phyloP scores from a whole-genome alignment of 1,140 invertebrate species.

The Eupeodes corollae region DNA sequence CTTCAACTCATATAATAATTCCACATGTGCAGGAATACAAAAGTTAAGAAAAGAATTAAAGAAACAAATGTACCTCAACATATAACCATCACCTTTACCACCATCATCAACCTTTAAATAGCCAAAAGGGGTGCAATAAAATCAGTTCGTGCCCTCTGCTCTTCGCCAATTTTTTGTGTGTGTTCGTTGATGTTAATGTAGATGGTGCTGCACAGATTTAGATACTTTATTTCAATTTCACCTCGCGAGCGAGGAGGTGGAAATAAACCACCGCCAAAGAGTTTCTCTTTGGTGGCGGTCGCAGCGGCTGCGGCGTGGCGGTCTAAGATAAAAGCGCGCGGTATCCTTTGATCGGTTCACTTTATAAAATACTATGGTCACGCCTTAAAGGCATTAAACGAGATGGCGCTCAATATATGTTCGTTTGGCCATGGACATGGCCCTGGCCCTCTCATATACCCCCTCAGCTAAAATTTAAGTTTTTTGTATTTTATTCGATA shows the following conservation, averaged over 20 bases:
- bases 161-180: neutral
- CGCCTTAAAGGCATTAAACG: conserved; percentile 39
- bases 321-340: conserved; percentile 33
- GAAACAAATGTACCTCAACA: conserved; percentile 3
- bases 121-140: neutral
- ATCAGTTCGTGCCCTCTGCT: no score
- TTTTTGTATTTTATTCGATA: no score
- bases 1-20: no score
- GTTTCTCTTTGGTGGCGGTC: conserved; percentile 8
- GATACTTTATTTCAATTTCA: conserved; percentile 12
- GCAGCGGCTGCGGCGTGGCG: conserved; percentile 22
- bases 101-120: neutral
- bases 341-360: conserved; percentile 37
- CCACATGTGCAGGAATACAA: no score
- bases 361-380: conserved; percentile 39
- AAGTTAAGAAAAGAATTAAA: conserved; percentile 18
- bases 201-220: neutral
- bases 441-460: no score
- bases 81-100: no score
- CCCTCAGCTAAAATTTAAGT: no score
- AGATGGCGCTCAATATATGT: conserved; percentile 31
- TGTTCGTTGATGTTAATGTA: neutral
- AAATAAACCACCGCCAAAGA: neutral
- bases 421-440: no score
- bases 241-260: neutral